phyloP scores from a whole-genome alignment of 2,797 vertebrate species.

The Myotis pilosus region DNA sequence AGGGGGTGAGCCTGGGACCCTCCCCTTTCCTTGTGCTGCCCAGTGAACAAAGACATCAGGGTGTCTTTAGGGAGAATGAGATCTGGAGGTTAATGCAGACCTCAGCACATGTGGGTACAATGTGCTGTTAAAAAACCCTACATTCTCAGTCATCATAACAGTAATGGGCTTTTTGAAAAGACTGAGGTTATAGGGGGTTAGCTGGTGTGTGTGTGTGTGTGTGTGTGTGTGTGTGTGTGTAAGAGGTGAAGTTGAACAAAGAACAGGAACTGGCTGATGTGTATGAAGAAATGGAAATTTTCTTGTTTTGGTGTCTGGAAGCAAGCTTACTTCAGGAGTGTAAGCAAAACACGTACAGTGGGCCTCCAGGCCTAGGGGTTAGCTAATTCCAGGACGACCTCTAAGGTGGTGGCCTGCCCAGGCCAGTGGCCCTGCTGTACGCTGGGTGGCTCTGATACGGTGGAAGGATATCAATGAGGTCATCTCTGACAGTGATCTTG shows the following conservation, averaged over 20 bases:
- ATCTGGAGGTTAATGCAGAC: not conserved
- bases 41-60: not conserved
- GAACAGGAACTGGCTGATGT: not conserved
- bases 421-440: not conserved
- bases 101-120: not conserved
- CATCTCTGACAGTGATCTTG: accelerated
- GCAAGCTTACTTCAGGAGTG: not conserved
- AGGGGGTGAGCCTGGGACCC: not conserved
- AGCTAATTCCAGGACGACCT: not conserved
- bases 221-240: not conserved
- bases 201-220: not conserved
- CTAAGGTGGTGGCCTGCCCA: accelerated
- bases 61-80: not conserved
- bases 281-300: not conserved
- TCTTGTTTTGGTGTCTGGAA: not conserved
- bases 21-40: accelerated
- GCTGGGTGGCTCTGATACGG: not conserved
- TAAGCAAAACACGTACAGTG: not conserved
- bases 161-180: not conserved
- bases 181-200: not conserved
- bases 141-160: not conserved
- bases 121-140: not conserved
- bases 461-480: not conserved
- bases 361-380: not conserved
- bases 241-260: not conserved